Percentiles rank a stretch among this genome's conserved stretches.
These are phyloP conservation scores for Spatula clypeata DNA, from an alignment of 2,797 vertebrate genomes.

Conservation along the genomic window DNA sequence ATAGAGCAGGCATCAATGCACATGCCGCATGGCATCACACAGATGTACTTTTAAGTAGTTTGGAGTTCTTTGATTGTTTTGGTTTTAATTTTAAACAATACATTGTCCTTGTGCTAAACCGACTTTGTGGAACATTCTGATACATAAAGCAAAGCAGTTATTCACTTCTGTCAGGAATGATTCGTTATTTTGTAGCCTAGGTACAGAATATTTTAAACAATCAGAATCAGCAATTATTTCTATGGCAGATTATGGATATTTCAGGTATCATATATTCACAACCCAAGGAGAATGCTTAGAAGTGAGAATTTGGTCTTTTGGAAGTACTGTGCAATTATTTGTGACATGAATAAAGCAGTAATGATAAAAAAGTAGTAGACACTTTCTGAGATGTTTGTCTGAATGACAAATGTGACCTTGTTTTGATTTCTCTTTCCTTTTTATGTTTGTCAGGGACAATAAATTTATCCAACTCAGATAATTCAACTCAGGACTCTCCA, in stretches of 20 bases:
- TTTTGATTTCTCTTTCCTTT: background rate
- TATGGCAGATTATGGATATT: background rate
- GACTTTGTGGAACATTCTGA: background rate
- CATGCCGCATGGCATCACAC: background rate
- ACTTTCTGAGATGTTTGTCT: background rate
- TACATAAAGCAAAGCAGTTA: background rate
- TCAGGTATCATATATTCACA: background rate
- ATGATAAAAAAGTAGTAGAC: background rate
- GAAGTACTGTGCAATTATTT: background rate
- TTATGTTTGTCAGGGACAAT: background rate
- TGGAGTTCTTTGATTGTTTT: background rate
- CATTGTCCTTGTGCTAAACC: background rate
- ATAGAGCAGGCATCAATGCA: background rate
- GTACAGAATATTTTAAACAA: background rate
- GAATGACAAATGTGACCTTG: background rate
- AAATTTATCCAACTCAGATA: background rate
- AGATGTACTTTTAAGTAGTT: background rate
- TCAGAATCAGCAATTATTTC: background rate
- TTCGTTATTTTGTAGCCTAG: background rate
- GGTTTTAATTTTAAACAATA: background rate
- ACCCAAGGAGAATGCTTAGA: background rate
- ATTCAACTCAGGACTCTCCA: background rate
- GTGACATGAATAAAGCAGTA: background rate
- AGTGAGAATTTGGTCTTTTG: background rate
- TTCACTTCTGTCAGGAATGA: background rate